Base-by-base conservation (phyloP, 2,888 invertebrate genomes). In the Herminia tarsipennalis region DNA sequence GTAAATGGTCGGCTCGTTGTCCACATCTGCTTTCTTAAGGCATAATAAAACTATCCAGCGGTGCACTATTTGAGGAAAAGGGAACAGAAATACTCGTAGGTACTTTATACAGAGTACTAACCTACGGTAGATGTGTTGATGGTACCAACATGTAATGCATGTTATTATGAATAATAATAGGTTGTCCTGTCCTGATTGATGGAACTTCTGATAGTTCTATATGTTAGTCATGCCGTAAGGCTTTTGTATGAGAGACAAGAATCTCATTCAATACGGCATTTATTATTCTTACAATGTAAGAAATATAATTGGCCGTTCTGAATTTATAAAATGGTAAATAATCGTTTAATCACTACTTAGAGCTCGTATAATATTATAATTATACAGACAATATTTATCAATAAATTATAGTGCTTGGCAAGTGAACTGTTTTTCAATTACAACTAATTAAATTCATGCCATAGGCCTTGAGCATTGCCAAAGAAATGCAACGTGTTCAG, bases 401-500 rank as follows among this genome's bases (percentile, higher is more conserved):
- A 25, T 50, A 55, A n/a, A 57, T 53, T 42, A 60, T 25, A 41
- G 16, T 27, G 44, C 38, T 53, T 44, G 52, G 46, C 50, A 21
- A 53, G 45, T 44, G 38, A 43, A 37, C 45, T 6, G 35, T 33
- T 50, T 35, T 66, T 50, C 30, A 30, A 56, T 52, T 50, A 53
- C 51, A 52, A 47, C 38, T 56, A 54, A 62, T 57, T 63, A 55
- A 55, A 51, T 46, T 50, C 59, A 51, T 45, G 47, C 50, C 44
- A 57, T 56, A 63, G 54, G 50, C 69, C 65, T 69, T 70, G 68
- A 63, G 46, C 50, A 37, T 43, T 61, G 66, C 65, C 63, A 68
- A 68, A 68, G 68, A 68, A 66, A 68, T 66, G 62, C 62, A 64
- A 35, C 39, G 57, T 54, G 39, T 53, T 64, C 61, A 56, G 44